Conservation (phyloP, 2,113 vertebrate species). For the Formicarius rufipectus region DNA sequence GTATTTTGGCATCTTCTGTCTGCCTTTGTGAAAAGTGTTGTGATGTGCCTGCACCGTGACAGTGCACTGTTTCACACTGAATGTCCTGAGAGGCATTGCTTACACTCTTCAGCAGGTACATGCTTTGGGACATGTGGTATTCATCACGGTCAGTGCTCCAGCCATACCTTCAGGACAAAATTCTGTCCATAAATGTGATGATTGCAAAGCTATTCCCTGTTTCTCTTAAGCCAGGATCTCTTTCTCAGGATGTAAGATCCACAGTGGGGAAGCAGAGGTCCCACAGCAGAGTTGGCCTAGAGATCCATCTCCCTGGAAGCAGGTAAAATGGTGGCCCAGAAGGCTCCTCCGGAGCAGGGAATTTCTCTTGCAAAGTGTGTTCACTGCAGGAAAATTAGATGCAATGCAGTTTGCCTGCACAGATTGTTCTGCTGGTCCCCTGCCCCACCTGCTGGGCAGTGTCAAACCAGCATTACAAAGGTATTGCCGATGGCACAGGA, state of each 20-base stretch:
- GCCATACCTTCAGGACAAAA: not conserved
- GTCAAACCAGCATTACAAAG: not conserved
- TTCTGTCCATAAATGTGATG: not conserved
- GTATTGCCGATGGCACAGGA: not conserved
- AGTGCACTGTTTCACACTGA: not conserved
- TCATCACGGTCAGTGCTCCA: not conserved
- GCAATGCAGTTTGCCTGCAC: not conserved
- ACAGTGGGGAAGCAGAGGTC: not conserved
- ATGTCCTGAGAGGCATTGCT: not conserved
- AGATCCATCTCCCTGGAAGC: not conserved
- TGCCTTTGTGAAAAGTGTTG: not conserved
- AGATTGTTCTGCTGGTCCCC: not conserved
- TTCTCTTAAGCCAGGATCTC: not conserved
- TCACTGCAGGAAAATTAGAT: not conserved
- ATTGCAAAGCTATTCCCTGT: not conserved
- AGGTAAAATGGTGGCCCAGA: not conserved
- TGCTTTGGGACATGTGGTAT: not conserved
- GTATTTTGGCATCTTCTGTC: not conserved
- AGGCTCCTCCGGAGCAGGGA: not conserved
- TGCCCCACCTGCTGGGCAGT: not conserved
- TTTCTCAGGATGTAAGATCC: not conserved
- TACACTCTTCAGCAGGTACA: not conserved
- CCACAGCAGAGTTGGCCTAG: not conserved
- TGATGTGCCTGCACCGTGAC: not conserved
- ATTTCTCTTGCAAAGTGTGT: accelerated